A percentile compares a stretch with the other conserved stretches of the same genome.
These are phyloP conservation scores for Puma concolor DNA, from an alignment of 2,113 vertebrate species.

Conservation along the genomic window DNA sequence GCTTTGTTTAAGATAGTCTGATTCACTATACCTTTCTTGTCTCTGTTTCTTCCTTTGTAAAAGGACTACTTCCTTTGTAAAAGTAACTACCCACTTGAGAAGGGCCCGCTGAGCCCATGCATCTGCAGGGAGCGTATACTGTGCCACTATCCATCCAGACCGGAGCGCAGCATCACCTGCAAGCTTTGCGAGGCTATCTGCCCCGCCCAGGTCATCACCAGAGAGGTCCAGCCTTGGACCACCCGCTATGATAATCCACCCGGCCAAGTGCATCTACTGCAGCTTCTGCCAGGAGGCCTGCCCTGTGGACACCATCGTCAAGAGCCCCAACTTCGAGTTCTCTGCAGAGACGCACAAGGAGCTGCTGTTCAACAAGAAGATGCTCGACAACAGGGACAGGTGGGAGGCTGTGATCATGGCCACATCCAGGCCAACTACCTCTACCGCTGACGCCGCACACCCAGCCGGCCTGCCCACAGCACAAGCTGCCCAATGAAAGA, in stretches of 20 bases:
- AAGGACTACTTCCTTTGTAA: not conserved
- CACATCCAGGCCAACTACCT: conserved; percentile 94
- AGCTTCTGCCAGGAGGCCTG: conserved; percentile 96
- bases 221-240: conserved; percentile 93
- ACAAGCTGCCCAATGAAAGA: not conserved
- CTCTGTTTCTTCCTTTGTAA: not conserved
- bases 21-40: not conserved
- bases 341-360: conserved; percentile 95
- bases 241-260: conserved; percentile 96
- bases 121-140: not conserved
- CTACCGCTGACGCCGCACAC: conserved; percentile 86
- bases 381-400: conserved; percentile 94
- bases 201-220: conserved; percentile 91
- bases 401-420: conserved; percentile 94
- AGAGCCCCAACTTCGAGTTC: conserved; percentile 94
- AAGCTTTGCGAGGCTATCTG: not conserved
- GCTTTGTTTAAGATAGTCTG: not conserved
- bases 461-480: too few relatives aligned
- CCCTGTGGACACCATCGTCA: conserved; percentile 93
- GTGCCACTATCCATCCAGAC: not conserved
- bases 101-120: not conserved
- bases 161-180: fast-evolving
- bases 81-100: not conserved
- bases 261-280: conserved; percentile 97
- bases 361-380: conserved; percentile 95